Evolutionary conservation across 64 coral and sea anemone species (phyloP).

Genomic region (Astreopora myriophthalma): DNA sequence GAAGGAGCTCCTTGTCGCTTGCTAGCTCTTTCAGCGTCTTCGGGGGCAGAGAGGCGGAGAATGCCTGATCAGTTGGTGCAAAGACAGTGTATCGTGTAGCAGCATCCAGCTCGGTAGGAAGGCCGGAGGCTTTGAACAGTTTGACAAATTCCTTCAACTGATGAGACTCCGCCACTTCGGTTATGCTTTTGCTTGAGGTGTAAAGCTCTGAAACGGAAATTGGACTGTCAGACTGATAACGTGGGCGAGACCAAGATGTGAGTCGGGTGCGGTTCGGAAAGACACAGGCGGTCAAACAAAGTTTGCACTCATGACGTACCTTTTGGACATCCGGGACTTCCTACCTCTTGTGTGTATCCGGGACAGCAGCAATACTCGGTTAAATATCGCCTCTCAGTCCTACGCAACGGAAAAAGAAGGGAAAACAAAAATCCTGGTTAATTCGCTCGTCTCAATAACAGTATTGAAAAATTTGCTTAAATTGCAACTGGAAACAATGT

Average conservation of each 20-base stretch:
- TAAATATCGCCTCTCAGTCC: slow-evolving; percentile 59
- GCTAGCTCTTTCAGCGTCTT: slow-evolving; percentile 25
- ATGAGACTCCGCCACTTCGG: slow-evolving; percentile 70
- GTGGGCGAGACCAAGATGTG: too few species aligned
- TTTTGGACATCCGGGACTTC: slow-evolving; percentile 79
- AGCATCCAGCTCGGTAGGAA: slow-evolving; percentile 39
- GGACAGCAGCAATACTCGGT: slow-evolving; percentile 82
- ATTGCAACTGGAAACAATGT: too few species aligned
- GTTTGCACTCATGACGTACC: slow-evolving; percentile 20
- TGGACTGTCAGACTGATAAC: not conserved
- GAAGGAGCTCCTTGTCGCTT: slow-evolving; percentile 33
- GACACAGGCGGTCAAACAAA: too few species aligned
- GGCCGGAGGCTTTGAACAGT: slow-evolving; percentile 45
- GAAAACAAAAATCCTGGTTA: not conserved
- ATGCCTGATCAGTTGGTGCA: slow-evolving; percentile 58
- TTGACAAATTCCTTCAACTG: slow-evolving; percentile 54
- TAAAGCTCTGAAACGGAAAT: slow-evolving; percentile 51
- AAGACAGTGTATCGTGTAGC: slow-evolving; percentile 41
- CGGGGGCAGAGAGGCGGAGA: slow-evolving; percentile 32
- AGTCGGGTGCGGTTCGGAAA: too few species aligned
- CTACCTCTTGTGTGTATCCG: slow-evolving; percentile 36
- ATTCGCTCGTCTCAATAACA: too few species aligned
- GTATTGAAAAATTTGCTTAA: too few species aligned
- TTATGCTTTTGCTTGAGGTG: slow-evolving; percentile 69
- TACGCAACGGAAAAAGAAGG: not conserved